These are phyloP conservation scores for Microtus oregoni DNA, from an alignment of 2,113 vertebrate genomes.

Conservation along the genomic window DNA sequence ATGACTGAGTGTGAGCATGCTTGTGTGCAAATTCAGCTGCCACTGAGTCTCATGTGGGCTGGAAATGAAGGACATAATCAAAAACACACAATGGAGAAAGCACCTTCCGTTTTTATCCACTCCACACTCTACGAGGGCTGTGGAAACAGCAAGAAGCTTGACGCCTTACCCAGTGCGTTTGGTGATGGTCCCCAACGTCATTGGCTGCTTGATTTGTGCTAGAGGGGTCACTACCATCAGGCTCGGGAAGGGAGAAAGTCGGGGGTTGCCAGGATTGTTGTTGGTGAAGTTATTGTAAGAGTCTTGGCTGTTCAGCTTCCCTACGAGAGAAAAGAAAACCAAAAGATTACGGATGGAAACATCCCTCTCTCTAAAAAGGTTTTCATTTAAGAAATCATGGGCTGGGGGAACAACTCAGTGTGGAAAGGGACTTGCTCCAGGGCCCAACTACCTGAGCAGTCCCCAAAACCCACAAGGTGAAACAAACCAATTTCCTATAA, in stretches of 20 bases:
- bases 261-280: slow-evolving; percentile 96
- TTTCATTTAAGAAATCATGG: neutral
- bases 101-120: neutral
- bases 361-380: neutral
- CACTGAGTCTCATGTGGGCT: slow-evolving; percentile 7
- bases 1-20: neutral
- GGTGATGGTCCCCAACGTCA: slow-evolving; percentile 98
- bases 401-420: neutral
- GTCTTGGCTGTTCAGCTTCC: slow-evolving; percentile 95
- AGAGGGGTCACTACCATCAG: slow-evolving; percentile 94
- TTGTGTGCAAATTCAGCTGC: slow-evolving; percentile 14
- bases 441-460: too few relatives aligned
- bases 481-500: neutral
- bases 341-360: slow-evolving; percentile 25
- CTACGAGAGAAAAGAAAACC: slow-evolving; percentile 77
- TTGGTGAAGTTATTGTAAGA: slow-evolving; percentile 97
- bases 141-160: slow-evolving; percentile 9
- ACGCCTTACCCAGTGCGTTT: slow-evolving; percentile 95
- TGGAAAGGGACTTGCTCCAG: neutral
- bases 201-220: slow-evolving; percentile 98
- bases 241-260: slow-evolving; percentile 94
- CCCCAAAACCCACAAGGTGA: neutral
- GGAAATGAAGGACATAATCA: slow-evolving; percentile 67
- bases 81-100: slow-evolving; percentile 33
- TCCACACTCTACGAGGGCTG: neutral